A percentile compares a stretch with the other conserved stretches of the same genome.
These are phyloP conservation scores for Cygnus olor DNA, from an alignment of 2,797 vertebrate genomes.

Conservation along the genomic window DNA sequence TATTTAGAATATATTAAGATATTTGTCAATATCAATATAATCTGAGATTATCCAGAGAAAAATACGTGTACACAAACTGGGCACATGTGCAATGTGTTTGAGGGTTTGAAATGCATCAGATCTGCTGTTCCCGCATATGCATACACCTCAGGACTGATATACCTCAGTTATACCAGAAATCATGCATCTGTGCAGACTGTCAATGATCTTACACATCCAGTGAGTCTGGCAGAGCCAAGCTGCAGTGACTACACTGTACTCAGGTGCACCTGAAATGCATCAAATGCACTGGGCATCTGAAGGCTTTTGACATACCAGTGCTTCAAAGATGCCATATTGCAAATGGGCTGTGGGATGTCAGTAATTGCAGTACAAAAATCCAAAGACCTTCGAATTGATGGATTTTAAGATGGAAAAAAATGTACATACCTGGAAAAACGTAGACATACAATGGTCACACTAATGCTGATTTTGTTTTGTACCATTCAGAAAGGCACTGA, in stretches of 20 bases:
- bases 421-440: background rate
- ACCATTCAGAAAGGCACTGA: background rate
- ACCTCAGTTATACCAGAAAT: background rate
- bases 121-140: accelerated
- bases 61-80: accelerated
- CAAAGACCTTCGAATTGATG: background rate
- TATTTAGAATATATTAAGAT: background rate
- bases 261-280: background rate
- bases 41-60: background rate
- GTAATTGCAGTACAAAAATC: background rate
- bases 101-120: background rate
- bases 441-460: background rate
- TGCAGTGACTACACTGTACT: accelerated
- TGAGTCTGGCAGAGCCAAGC: background rate
- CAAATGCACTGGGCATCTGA: no score
- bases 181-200: accelerated
- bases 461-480: background rate
- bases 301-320: background rate
- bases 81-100: accelerated
- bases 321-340: background rate
- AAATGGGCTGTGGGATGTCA: background rate
- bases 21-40: background rate
- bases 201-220: accelerated
- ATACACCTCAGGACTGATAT: background rate
- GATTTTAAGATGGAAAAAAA: background rate